Evolutionary conservation across 2,888 invertebrate species (phyloP), one percentile per base, ranked within the genome.

Genomic region (Machimus rusticus): DNA sequence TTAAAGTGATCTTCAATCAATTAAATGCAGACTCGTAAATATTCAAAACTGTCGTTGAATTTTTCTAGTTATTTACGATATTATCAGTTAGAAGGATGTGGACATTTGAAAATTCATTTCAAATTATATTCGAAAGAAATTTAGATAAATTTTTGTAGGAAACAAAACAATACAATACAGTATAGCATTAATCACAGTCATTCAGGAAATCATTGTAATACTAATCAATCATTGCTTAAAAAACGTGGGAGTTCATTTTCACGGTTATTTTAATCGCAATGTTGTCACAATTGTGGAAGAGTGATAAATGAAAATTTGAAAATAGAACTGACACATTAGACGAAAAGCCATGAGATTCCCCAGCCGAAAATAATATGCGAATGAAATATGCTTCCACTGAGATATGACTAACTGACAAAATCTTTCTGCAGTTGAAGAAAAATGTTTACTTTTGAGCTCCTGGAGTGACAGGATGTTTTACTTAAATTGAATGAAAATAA

Each of bases 291-390:
- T 78, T 39, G 37, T 78, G 37, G 43, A 37, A 37, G 43, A 39
- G 78, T 78, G 78, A 78, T 78, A 39, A 78, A 78, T 78, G 78
- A 78, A 23, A 39, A 23, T 39, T 78, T 43, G 78, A 78, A 78
- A 78, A 39, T 78, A 78, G 78, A 78, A 78, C 66, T 66, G 66
- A 66, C 66, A 66, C 66, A 66, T 12, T 23, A 23, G 66, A 66
- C 66, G 28, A 66, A 51, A 66, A 66, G 66, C 66, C 66, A 66
- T 66, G 66, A 66, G 66, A 66, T 66, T 66, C 66, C 57, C 66
- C 28, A 66, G 66, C 66, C 66, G 66, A 66, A 66, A 66, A 66
- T 66, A 66, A 66, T 66, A 66, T 19, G 66, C 66, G 66, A 66
- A 66, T 66, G 66, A 66, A 66, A 66, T 66, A 66, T 66, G 66